Percentiles rank a stretch among this genome's conserved stretches.
Evolutionary conservation across 2,797 vertebrate genomes (phyloP).

Genomic region (Darevskia nairensis): DNA sequence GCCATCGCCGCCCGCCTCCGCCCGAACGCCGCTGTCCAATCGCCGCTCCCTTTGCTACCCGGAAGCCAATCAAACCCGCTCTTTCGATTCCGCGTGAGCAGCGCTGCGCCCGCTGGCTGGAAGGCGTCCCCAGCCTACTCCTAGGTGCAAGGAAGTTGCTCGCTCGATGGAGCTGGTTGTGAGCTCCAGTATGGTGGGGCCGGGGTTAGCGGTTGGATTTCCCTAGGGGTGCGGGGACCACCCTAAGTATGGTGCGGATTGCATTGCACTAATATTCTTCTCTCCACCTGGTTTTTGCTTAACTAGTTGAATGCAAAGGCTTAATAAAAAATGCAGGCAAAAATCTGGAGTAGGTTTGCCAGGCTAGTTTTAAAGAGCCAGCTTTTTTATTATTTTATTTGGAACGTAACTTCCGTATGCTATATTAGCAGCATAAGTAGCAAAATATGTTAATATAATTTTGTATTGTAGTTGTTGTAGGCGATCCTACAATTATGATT

Average conservation of each 20-base stretch:
- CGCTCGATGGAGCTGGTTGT: too few species aligned
- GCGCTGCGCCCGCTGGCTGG: too few species aligned
- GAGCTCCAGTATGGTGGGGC: too few species aligned
- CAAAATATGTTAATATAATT: not conserved
- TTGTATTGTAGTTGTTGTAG: too few species aligned
- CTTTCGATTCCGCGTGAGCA: not conserved
- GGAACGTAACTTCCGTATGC: not conserved
- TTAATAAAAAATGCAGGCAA: not conserved
- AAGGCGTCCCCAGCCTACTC: too few species aligned
- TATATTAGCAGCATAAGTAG: too few species aligned
- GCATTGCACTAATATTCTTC: not conserved
- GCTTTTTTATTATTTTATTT: not conserved
- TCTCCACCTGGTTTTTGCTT: not conserved
- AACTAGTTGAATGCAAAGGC: not conserved
- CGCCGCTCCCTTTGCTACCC: too few species aligned
- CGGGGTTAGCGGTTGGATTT: too few species aligned
- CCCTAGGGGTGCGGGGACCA: too few species aligned
- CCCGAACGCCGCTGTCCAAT: slow-evolving; percentile 34
- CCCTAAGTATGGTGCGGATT: not conserved
- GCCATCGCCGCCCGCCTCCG: not conserved
- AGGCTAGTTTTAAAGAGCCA: not conserved
- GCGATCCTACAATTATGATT: too few species aligned
- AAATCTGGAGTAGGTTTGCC: not conserved
- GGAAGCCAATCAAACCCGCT: slow-evolving; percentile 34
- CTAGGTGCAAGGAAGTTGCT: too few species aligned